Evolutionary conservation across 2,113 vertebrate genomes (phyloP).

Genomic region (Prolemur simus): DNA sequence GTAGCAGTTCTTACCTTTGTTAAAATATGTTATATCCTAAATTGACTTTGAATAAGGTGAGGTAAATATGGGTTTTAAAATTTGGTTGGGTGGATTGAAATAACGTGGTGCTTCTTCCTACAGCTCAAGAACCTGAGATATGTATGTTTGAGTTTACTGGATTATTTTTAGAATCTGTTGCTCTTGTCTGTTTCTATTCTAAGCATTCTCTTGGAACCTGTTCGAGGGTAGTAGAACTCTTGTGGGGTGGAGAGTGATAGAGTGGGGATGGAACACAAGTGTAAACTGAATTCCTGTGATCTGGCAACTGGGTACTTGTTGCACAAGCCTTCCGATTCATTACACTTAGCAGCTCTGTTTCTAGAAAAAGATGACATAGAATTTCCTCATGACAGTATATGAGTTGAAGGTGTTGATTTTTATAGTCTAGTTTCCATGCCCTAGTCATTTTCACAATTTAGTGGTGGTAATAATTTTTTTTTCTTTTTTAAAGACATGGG

Average conservation of each 20-base stretch:
- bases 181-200: slow-evolving; percentile 84
- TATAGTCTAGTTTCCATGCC: not conserved
- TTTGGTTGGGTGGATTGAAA: not conserved
- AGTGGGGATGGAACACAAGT: not conserved
- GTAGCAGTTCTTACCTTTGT: slow-evolving; percentile 11
- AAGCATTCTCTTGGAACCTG: slow-evolving; percentile 79
- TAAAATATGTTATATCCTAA: slow-evolving; percentile 12
- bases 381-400: not conserved
- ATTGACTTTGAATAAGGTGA: slow-evolving; percentile 15
- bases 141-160: slow-evolving; percentile 51
- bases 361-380: accelerated
- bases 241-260: not conserved
- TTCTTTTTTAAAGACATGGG: not conserved
- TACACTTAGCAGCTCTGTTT: not conserved
- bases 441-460: not conserved
- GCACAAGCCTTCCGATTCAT: not conserved
- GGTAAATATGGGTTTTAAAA: slow-evolving; percentile 9
- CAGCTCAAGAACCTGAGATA: slow-evolving; percentile 62
- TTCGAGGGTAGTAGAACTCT: slow-evolving; percentile 63
- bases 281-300: not conserved
- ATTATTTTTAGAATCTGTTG: slow-evolving; percentile 84
- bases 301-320: accelerated
- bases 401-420: not conserved
- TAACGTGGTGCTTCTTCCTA: slow-evolving; percentile 2
- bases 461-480: not conserved